phyloP scores from a whole-genome alignment of 2,797 vertebrate species.

The Lagodon rhomboides region DNA sequence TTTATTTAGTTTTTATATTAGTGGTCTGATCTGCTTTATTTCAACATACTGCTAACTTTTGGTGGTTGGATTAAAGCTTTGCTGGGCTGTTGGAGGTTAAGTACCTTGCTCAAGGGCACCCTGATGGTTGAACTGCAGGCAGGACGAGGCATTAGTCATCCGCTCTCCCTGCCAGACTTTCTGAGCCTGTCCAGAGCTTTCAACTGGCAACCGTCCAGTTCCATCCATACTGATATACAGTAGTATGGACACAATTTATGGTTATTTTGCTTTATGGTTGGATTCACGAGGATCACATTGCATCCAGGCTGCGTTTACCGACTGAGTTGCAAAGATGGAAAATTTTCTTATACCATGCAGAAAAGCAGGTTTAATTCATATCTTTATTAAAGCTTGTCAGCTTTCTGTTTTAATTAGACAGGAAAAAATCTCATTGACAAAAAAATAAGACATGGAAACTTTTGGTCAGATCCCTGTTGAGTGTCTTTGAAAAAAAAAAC shows the following conservation, averaged over 20 bases:
- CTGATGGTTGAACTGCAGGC: constrained; percentile 34
- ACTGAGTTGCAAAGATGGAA: constrained; percentile 4
- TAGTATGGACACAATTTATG: constrained; percentile 43
- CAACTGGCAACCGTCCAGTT: constrained; percentile 56
- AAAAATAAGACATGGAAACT: constrained; percentile 24
- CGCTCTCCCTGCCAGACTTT: constrained; percentile 29
- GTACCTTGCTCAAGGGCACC: constrained; percentile 66
- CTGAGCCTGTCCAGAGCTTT: constrained; percentile 57
- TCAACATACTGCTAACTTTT: no score
- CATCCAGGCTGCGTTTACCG: constrained; percentile 22
- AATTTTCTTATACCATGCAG: constrained; percentile 12
- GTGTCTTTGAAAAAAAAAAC: constrained; percentile 6
- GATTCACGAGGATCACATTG: constrained; percentile 40
- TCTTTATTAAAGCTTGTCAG: not conserved
- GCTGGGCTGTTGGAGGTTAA: constrained; percentile 46
- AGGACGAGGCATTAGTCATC: constrained; percentile 54
- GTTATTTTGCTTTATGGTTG: constrained; percentile 51
- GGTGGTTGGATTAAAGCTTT: not conserved
- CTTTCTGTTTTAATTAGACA: constrained; percentile 22
- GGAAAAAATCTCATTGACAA: constrained; percentile 1
- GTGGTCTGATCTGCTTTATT: not conserved
- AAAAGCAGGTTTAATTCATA: constrained; percentile 11
- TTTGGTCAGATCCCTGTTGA: constrained; percentile 10
- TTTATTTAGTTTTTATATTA: not conserved
- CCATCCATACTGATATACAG: constrained; percentile 49